A percentile compares a stretch with the other conserved stretches of the same genome.
Evolutionary conservation across 2,113 vertebrate genomes (phyloP).

Genomic region (Bucco capensis): DNA sequence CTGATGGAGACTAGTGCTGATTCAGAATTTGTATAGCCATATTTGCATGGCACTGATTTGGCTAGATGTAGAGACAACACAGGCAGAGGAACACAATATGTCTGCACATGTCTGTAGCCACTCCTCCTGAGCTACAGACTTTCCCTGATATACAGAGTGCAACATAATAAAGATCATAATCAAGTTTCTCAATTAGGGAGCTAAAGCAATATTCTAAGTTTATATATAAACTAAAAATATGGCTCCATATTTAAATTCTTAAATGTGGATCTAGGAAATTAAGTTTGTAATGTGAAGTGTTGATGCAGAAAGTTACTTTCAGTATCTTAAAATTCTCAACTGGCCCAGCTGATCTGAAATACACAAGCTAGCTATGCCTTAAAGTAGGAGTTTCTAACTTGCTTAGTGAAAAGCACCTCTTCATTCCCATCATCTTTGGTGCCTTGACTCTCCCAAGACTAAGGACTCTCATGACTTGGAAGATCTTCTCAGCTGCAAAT

Average conservation of each 20-base stretch:
- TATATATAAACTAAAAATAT: neutral
- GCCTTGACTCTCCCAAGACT: neutral
- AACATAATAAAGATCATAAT: neutral
- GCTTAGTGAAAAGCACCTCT: neutral
- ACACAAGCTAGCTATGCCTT: neutral
- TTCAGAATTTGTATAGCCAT: neutral
- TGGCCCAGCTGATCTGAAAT: neutral
- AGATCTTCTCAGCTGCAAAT: neutral
- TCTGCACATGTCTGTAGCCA: neutral
- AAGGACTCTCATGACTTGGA: neutral
- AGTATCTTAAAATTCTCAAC: neutral
- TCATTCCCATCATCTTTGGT: neutral
- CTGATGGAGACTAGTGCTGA: neutral
- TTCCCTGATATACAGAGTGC: neutral
- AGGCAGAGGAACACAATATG: neutral
- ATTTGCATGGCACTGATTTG: slow-evolving; percentile 7
- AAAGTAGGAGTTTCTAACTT: neutral
- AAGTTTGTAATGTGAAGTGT: neutral
- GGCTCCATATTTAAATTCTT: neutral
- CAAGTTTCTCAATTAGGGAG: neutral
- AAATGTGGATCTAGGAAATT: neutral
- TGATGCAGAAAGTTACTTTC: neutral
- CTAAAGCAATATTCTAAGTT: neutral
- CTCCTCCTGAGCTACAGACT: neutral
- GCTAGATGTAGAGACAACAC: neutral